These are phyloP conservation scores for Noctua janthe DNA, from an alignment of 2,888 invertebrate species.

Conservation along the genomic window DNA sequence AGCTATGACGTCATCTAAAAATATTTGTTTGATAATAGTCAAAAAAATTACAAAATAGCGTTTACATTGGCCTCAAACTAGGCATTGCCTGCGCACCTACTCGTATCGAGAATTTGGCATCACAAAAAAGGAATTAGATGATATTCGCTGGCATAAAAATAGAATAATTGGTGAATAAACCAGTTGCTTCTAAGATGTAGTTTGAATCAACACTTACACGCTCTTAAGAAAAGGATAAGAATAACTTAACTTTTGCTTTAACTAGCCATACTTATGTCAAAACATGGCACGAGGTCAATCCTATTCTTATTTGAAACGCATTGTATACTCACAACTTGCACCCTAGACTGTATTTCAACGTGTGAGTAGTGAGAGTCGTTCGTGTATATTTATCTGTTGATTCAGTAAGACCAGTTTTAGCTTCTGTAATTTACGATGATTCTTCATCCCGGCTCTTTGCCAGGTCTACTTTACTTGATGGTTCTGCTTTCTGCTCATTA, in stretches of 20 bases:
- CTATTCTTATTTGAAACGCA: background rate
- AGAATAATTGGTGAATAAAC: background rate
- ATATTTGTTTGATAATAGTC: no score
- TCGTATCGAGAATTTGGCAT: background rate
- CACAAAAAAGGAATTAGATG: background rate
- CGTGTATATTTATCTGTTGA: constrained; percentile 47
- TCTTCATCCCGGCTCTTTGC: constrained; percentile 24
- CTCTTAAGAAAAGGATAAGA: background rate
- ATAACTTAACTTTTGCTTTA: no score
- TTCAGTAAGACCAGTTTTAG: constrained; percentile 54
- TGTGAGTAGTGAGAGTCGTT: constrained; percentile 23
- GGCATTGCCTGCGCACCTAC: background rate
- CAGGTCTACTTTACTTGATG: constrained; percentile 35
- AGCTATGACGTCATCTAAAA: no score
- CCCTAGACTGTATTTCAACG: constrained; percentile 24
- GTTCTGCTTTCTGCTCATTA: constrained; percentile 20
- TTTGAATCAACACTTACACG: background rate
- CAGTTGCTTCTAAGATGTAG: background rate
- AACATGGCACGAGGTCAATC: background rate
- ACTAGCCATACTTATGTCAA: no score
- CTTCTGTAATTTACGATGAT: constrained; percentile 44
- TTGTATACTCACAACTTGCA: constrained; percentile 1
- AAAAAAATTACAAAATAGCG: background rate
- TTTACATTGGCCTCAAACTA: background rate
- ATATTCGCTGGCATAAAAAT: no score